Evolutionary conservation across 2,888 invertebrate genomes (phyloP).

Genomic region (Argyresthia albistria): DNA sequence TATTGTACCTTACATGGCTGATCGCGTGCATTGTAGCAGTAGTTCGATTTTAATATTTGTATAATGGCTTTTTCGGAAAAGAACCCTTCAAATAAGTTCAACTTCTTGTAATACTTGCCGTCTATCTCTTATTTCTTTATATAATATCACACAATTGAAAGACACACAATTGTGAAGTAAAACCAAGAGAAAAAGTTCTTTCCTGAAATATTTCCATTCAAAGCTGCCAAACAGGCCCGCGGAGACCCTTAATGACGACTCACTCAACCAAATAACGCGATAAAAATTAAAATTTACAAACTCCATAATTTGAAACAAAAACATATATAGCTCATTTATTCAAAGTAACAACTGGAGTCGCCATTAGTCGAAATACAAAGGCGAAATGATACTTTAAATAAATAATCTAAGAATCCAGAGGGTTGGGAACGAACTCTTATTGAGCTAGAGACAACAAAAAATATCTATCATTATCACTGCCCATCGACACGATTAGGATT

Average conservation of each 20-base stretch:
- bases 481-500: too few relatives aligned
- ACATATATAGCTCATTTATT: background rate
- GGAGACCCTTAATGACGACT: background rate
- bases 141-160: too few relatives aligned
- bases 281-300: background rate
- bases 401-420: background rate
- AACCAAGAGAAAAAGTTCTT: too few relatives aligned
- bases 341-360: background rate
- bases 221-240: background rate
- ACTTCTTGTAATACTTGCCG: too few relatives aligned
- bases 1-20: too few relatives aligned
- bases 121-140: too few relatives aligned
- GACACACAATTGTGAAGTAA: too few relatives aligned
- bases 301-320: conserved; percentile 1
- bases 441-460: background rate
- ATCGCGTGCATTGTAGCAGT: too few relatives aligned
- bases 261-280: background rate
- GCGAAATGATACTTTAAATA: background rate
- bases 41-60: too few relatives aligned
- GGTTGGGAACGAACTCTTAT: background rate
- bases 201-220: background rate
- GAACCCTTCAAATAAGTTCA: too few relatives aligned
- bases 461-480: too few relatives aligned
- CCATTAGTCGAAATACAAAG: background rate
- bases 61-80: too few relatives aligned